These are phyloP conservation scores for Seladonia tumulorum DNA, from an alignment of 2,888 invertebrate genomes.

Conservation along the genomic window DNA sequence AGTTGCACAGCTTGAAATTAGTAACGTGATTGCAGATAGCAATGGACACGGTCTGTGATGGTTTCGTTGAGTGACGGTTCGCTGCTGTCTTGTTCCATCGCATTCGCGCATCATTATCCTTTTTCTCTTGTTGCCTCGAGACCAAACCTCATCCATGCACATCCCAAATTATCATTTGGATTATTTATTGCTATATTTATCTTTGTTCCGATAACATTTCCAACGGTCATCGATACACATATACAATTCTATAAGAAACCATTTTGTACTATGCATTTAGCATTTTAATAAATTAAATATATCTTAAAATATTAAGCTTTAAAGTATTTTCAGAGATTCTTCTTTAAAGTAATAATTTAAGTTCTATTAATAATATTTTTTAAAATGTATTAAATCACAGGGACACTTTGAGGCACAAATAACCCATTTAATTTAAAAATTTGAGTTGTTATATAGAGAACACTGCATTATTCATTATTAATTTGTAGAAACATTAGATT, in stretches of 20 bases:
- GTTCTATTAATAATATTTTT: no score
- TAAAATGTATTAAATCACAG: no score
- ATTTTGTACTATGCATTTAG: background rate
- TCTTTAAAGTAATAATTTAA: no score
- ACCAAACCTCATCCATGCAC: background rate
- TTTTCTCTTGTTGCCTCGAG: background rate
- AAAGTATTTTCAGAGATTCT: background rate
- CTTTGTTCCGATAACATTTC: background rate
- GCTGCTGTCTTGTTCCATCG: slow-evolving; percentile 1
- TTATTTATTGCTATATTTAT: background rate
- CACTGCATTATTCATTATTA: background rate
- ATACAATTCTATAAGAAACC: background rate
- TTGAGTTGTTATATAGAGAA: no score
- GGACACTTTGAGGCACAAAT: no score
- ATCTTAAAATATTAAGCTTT: background rate
- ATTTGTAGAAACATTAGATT: no score
- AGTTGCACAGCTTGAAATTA: slow-evolving; percentile 2
- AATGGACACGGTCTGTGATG: slow-evolving; percentile 3
- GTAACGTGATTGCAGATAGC: slow-evolving; percentile 9
- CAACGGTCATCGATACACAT: background rate
- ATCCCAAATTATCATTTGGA: background rate
- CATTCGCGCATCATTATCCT: background rate
- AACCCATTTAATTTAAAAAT: no score
- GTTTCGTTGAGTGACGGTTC: slow-evolving; percentile 1
- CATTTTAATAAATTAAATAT: background rate